These are phyloP conservation scores for Odontamblyopus lacepedii DNA, from an alignment of 2,797 vertebrate genomes.

Conservation along the genomic window DNA sequence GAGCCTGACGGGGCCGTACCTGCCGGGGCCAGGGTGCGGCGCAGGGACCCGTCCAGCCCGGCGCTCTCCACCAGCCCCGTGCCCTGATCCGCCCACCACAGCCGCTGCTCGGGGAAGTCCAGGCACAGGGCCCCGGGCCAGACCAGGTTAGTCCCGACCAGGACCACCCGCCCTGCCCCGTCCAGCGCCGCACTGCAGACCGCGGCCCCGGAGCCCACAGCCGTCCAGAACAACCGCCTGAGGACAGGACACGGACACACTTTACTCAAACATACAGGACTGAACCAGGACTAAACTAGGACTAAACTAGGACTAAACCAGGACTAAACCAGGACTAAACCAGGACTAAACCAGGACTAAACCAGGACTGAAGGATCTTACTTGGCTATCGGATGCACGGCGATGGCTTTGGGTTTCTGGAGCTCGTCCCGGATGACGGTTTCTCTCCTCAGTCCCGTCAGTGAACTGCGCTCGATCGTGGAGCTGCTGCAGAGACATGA, in stretches of 20 bases:
- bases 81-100: constrained; percentile 90
- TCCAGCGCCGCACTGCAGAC: constrained; percentile 86
- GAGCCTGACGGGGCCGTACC: no score
- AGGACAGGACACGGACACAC: constrained; percentile 43
- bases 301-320: no score
- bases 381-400: constrained; percentile 87
- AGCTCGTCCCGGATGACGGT: constrained; percentile 75
- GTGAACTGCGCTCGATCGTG: constrained; percentile 79
- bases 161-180: constrained; percentile 72
- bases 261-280: background rate
- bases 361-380: constrained; percentile 35
- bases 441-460: constrained; percentile 80
- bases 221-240: constrained; percentile 96
- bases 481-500: constrained; percentile 72
- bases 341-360: no score
- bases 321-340: no score
- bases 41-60: constrained; percentile 86
- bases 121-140: constrained; percentile 88
- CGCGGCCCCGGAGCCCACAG: constrained; percentile 77
- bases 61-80: constrained; percentile 82
- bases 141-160: constrained; percentile 78
- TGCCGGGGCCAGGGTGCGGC: constrained; percentile 69
- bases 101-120: constrained; percentile 81
- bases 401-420: constrained; percentile 85
- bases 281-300: no score